Base-by-base conservation (phyloP, 2,888 invertebrate species). In the Drosophila robusta region DNA sequence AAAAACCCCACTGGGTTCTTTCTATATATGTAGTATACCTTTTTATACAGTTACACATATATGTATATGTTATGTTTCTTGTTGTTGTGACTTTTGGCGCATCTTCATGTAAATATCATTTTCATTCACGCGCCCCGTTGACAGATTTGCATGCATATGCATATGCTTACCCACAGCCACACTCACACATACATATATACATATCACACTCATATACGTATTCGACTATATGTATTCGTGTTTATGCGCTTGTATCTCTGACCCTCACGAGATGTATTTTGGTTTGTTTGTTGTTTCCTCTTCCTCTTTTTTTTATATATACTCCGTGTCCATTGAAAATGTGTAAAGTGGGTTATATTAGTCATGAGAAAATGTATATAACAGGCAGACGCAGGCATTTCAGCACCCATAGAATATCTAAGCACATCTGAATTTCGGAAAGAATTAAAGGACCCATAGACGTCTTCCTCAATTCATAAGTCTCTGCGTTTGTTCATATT, bases 31-130 rank as follows among this genome's bases (percentile, higher is more conserved):
- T 22, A 22, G 12, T 12, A 12, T 12, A 4, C 34, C 34, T 34
- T 34, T 34, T 34, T 34, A 34, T 12, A 34, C 12, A 12, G 34
- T 34, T 29, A 12, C 29, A 55, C 18, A 45, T 29, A 39, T 14
- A 36, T 38, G 9, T 14, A 45, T n/a, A 18, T 32, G 2, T 6
- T 24, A 8, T 32, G 9, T 75, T 78, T 34, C 39, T 56, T 60
- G 66, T 75, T 34, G 49, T 61, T 60, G 66, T 52, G 67, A 68
- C 74, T 67, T 85, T 74, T 61, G 54, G 49, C 68, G 38, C 67
- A 66, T 74, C 74, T 71, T 71, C 83, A 70, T 79, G 67, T 63
- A 74, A 82, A 83, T 79, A 88, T 82, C 67, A 85, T 74, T 85
- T 87, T 68, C 64, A 70, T 84, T 69, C 63, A 63, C 52, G 71